Base-by-base conservation (phyloP, 1,140 invertebrate species). In the Drosophila melanogaster region DNA sequence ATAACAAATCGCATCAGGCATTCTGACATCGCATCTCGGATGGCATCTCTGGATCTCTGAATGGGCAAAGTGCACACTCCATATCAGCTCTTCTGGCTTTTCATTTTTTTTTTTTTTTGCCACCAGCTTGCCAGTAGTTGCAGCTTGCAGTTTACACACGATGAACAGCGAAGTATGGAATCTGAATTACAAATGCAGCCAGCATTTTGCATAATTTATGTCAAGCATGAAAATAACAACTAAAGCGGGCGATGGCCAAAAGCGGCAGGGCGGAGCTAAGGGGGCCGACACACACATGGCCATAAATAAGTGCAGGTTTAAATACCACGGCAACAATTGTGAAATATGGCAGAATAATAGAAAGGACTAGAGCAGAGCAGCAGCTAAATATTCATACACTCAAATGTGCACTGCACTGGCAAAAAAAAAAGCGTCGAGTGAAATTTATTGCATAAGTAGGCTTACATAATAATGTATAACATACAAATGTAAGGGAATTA, bases 301-400 rank as follows among this genome's bases (percentile, higher is more conserved):
- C 84, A 84, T 87, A 87, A 87, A 87, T 87, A 89, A 87, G 83
- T 87, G 84, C 84, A 83, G 84, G 83, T 87, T 89, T 87, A 87
- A 87, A 86, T 86, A 86, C 81, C 83, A 81, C 81, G 81, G 83
- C 83, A 87, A 79, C 83, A 86, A 86, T 86, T 87, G 83, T 87
- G 74, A 86, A 87, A 87, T 89, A 87, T 84, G 84, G 84, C 84
- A 84, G 84, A 87, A 87, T 87, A 87, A 87, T 87, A 87, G 79
- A 89, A 84, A 89, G 83, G 73, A 49, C 83, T 70, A 73, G 64
- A 59, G 77, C 38, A 56, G 66, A 41, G 35, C 55, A 49, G 35
- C 30, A 35, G 43, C 50, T 57, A 70, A 70, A 70, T 70, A 70
- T 70, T 70, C 66, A 70, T 70, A 57, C 44, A 43, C 59, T 51